These are phyloP conservation scores for Orthosia incerta DNA, from an alignment of 2,888 invertebrate genomes.

Conservation along the genomic window DNA sequence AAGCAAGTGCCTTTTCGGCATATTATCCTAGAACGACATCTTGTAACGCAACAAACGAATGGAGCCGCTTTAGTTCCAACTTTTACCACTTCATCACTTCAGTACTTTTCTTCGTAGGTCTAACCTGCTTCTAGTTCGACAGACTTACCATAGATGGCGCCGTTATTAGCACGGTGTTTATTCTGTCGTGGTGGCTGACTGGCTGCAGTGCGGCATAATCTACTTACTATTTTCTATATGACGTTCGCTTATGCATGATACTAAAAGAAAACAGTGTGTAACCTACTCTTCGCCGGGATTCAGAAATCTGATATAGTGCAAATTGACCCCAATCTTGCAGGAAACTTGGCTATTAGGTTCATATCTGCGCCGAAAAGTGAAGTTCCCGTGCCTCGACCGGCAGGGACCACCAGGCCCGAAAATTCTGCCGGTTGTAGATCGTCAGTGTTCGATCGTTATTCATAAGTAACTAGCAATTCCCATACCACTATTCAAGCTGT, in stretches of 20 bases:
- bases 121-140: conserved; percentile 6
- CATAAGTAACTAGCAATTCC: not conserved
- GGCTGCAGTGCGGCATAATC: conserved; percentile 1
- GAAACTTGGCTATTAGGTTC: not conserved
- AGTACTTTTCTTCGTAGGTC: not conserved
- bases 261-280: not conserved
- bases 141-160: conserved; percentile 13
- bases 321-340: not conserved
- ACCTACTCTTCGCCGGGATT: not conserved
- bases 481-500: not conserved
- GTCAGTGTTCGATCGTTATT: not conserved
- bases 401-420: too few species aligned
- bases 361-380: not conserved
- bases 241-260: not conserved
- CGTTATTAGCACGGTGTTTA: not conserved
- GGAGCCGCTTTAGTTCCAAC: not conserved
- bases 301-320: not conserved
- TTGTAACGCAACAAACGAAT: too few species aligned
- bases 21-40: too few species aligned
- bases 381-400: not conserved
- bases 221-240: too few species aligned
- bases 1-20: too few species aligned
- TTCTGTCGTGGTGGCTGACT: not conserved
- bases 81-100: not conserved
- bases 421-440: not conserved